Base-by-base conservation (phyloP, 2,113 vertebrate genomes). In the Apteryx mantelli region DNA sequence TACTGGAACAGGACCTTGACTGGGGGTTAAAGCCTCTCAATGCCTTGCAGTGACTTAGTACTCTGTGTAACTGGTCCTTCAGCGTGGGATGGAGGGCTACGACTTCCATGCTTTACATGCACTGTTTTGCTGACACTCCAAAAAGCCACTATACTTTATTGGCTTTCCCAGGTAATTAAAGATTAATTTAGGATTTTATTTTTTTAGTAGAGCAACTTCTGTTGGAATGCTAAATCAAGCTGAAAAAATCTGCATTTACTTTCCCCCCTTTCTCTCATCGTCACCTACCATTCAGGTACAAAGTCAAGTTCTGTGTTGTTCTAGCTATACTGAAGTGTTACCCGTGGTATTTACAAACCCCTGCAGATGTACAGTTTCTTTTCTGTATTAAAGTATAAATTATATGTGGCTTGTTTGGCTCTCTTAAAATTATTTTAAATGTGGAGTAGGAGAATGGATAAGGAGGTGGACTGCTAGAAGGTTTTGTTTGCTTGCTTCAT, bases 341-440 rank as follows among this genome's bases (percentile, higher is more conserved):
- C 85, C 95, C 5, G 44, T 97, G 97, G 97, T 97, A 96, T 97
- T 95, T 97, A 92, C 52, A 24, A 91, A 82, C 82, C 91, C 83
- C 95, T 96, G 7, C 60, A 88, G 83, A 24, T 94, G 88, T 97
- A 95, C 81, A 80, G 71, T 92, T 96, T 95, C 97, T 95, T 92
- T 95, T 96, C 85, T 92, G 87, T 94, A 98, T 98, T 98, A 98
- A 98, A 98, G 60, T 75, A 95, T 83, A 93, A 94, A 77, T 93
- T 95, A 87, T 86, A 84, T 11, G 24, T n/a, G 36, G 78, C 82
- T 68, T 55, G 8, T 65, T 42, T 94, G 87, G 20, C 53, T 82
- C 34, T 53, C 74, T 74, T 75, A 21, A 61, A 40, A 7, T 15
- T 9, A 21, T 56, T 92, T 70, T 26, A 21, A 56, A 7, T 7